Evolutionary conservation across 2,888 invertebrate species (phyloP).

Genomic region (Perizoma affinitatum): DNA sequence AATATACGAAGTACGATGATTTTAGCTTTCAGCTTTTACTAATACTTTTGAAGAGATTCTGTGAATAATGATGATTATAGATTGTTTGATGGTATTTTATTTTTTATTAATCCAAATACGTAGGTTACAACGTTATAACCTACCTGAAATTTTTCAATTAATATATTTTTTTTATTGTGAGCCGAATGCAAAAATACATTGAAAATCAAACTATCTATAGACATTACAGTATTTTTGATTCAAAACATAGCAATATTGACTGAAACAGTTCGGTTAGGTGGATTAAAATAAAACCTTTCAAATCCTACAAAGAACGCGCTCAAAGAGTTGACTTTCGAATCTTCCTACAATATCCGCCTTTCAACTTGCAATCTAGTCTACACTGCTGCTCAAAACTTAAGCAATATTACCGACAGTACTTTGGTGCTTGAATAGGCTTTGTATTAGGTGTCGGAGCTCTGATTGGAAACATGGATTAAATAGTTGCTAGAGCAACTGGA

Average conservation of each 20-base stretch:
- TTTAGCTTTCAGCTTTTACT: neutral
- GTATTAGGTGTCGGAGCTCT: constrained; percentile 19
- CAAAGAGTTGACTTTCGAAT: neutral
- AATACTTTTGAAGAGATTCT: neutral
- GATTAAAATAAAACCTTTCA: constrained; percentile 1
- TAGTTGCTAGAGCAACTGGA: constrained; percentile 17
- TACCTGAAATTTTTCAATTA: neutral
- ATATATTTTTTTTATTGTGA: no score
- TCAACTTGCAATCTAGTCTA: neutral
- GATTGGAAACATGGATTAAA: constrained; percentile 24
- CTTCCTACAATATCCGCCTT: constrained; percentile 4
- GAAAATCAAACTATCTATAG: no score
- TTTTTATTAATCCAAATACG: no score
- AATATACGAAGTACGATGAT: neutral
- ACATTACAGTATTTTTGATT: no score
- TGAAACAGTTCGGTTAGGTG: neutral
- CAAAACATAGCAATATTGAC: neutral
- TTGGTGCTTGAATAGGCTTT: constrained; percentile 4
- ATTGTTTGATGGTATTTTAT: no score
- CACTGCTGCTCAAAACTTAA: constrained; percentile 23
- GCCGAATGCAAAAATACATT: no score
- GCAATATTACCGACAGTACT: constrained; percentile 23
- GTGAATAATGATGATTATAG: no score
- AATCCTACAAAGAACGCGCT: constrained; percentile 4
- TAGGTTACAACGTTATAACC: no score